phyloP scores from a whole-genome alignment of 1,140 invertebrate species.

The Antheraea pernyi region DNA sequence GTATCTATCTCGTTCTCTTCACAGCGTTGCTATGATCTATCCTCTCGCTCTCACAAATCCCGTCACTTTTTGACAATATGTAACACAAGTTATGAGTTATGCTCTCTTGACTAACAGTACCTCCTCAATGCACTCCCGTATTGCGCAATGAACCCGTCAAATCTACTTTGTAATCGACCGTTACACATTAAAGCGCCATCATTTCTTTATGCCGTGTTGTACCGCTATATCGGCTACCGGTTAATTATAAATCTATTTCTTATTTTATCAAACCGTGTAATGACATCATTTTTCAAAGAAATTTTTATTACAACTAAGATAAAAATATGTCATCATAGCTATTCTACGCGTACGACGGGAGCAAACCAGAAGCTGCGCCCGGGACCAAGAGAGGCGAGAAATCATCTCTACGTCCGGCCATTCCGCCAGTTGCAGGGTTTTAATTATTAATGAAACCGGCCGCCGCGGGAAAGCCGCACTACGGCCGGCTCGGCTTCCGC shows the following conservation, averaged over 20 bases:
- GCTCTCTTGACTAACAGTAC: constrained; percentile 40
- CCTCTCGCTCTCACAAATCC: constrained; percentile 43
- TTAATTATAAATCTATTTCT: constrained; percentile 43
- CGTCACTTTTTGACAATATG: constrained; percentile 41
- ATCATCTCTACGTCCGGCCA: constrained; percentile 72
- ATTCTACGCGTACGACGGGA: constrained; percentile 21
- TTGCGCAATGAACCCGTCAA: constrained; percentile 69
- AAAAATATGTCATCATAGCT: constrained; percentile 10
- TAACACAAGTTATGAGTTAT: constrained; percentile 38
- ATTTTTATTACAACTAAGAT: constrained; percentile 25
- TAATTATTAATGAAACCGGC: constrained; percentile 78
- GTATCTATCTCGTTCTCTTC: constrained; percentile 68
- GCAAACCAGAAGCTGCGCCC: constrained; percentile 33
- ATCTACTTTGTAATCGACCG: constrained; percentile 69
- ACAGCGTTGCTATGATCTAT: constrained; percentile 52
- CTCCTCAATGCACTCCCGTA: constrained; percentile 40
- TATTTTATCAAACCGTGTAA: background rate
- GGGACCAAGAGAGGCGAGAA: constrained; percentile 58
- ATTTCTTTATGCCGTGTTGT: constrained; percentile 29
- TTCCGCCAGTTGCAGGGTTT: constrained; percentile 68
- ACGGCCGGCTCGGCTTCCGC: constrained; percentile 69
- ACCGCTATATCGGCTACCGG: constrained; percentile 34
- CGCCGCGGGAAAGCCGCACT: constrained; percentile 74
- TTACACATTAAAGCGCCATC: constrained; percentile 61
- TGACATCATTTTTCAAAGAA: constrained; percentile 20